Evolutionary conservation across 2,113 vertebrate species (phyloP).

Genomic region (Siniperca knerii): DNA sequence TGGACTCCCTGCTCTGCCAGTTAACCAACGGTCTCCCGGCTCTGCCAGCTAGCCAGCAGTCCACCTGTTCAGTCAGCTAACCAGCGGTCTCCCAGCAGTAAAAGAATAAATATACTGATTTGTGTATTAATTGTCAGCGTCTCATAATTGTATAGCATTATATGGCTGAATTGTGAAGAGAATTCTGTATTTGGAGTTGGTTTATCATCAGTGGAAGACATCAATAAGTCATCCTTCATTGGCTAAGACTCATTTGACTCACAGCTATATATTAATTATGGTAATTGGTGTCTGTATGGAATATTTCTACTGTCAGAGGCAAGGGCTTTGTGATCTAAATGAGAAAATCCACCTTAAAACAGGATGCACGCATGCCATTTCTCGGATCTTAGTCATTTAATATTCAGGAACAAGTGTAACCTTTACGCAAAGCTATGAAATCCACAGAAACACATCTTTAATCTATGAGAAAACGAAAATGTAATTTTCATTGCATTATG

Average conservation of each 20-base stretch:
- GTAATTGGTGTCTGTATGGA: constrained; percentile 24
- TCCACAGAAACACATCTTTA: constrained; percentile 14
- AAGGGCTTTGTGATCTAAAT: constrained; percentile 3
- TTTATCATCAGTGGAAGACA: constrained; percentile 35
- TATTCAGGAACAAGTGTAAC: constrained; percentile 42
- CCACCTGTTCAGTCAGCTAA: too few relatives aligned
- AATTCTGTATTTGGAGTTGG: too few relatives aligned
- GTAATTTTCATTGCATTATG: constrained; percentile 28
- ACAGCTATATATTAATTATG: constrained; percentile 41
- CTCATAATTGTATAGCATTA: too few relatives aligned
- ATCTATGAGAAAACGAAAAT: constrained; percentile 22
- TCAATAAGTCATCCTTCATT: constrained; percentile 49
- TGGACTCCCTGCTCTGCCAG: too few relatives aligned
- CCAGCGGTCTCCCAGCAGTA: too few relatives aligned
- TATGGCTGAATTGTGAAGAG: too few relatives aligned
- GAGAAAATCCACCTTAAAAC: constrained; percentile 22
- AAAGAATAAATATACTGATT: too few relatives aligned
- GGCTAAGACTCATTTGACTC: constrained; percentile 26
- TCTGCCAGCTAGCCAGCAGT: too few relatives aligned
- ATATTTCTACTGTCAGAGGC: constrained; percentile 6
- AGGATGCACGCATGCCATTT: constrained; percentile 10
- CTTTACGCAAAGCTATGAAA: constrained; percentile 24
- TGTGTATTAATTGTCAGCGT: too few relatives aligned
- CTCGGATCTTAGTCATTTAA: constrained; percentile 39
- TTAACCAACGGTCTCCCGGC: too few relatives aligned